Base-by-base conservation (phyloP, 2,113 vertebrate genomes). In the Penelope pileata region DNA sequence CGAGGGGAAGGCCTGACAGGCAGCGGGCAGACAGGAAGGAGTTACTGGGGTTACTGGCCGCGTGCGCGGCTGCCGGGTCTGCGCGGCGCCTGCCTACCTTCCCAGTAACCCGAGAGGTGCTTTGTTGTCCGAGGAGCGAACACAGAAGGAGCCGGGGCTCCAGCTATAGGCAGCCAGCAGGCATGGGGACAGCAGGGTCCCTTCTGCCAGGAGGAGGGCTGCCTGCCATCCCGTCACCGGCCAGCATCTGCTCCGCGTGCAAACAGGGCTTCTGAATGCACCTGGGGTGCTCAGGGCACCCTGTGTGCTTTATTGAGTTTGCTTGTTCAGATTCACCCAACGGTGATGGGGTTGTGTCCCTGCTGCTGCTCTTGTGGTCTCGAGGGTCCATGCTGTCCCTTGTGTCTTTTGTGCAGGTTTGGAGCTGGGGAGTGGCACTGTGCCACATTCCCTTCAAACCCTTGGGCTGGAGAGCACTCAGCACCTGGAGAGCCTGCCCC, bases 1-100 rank as follows among this genome's bases (percentile, higher is more conserved):
- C 87, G 86, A 86, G 75, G 84, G 76, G 78, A 86, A 91, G 47
- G 91, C 90, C 34, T 78, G 94, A 96, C 83, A 94, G 96, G 93
- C 95, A 88, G 92, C 64, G 12, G 91, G 96, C 95, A 94, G 94
- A 95, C 94, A 95, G 96, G 92, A 95, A 96, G 91, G 92, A 96
- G 89, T 94, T 96, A 93, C 83, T 64, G 88, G 84, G 40, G 60
- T 63, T 63, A 63, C 51, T 54, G 51, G 68, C 82, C 29, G n/a
- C 2, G 32, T 91, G 92, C 32, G 62, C 93, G 80, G 58, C 32
- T 76, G 72, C 53, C 86, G 86, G 68, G 85, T 82, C 95, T 93
- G 78, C 56, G 82, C 74, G 93, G 93, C 92, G 92, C 93, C 88
- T 95, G 92, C 93, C 90, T 93, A n/a, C n/a, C n/a, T n/a, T 94